Conservation (phyloP, 2,113 vertebrate genomes). For the Ctenodactylus gundi region DNA sequence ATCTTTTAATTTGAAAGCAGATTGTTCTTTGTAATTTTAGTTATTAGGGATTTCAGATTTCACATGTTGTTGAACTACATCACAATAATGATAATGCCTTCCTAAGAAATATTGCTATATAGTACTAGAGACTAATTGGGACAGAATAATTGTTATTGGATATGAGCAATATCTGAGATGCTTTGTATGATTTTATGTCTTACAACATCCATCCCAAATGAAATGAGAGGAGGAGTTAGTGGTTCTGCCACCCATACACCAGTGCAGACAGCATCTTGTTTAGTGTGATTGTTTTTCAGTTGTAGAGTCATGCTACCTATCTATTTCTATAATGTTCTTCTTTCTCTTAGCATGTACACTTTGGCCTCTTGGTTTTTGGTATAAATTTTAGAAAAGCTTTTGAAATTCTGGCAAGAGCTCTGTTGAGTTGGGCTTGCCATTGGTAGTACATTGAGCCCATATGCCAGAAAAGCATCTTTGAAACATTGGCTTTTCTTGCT, state of each 20-base stretch:
- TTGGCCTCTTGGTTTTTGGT: not conserved
- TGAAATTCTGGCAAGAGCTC: not conserved
- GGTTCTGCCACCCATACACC: not conserved
- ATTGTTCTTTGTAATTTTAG: not conserved
- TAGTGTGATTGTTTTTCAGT: not conserved
- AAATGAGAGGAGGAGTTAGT: not conserved
- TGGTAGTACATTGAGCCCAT: not conserved
- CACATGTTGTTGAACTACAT: not conserved
- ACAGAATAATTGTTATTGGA: not conserved
- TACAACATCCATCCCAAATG: not conserved
- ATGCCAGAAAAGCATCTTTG: not conserved
- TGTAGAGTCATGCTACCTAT: not conserved
- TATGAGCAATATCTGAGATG: not conserved
- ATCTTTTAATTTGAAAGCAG: not conserved
- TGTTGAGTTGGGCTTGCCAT: not conserved
- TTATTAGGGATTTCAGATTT: slow-evolving; percentile 1
- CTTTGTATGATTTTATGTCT: not conserved
- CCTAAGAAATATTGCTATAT: not conserved
- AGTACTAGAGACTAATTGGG: not conserved
- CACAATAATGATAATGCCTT: not conserved
- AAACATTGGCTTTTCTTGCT: not conserved
- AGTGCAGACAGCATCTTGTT: not conserved
- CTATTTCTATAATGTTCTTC: not conserved
- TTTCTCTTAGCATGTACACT: not conserved
- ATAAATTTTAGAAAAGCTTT: slow-evolving; percentile 4